A percentile compares a stretch with the other conserved stretches of the same genome.
Evolutionary conservation across 2,113 vertebrate genomes (phyloP).

Genomic region (Suricata suricatta): DNA sequence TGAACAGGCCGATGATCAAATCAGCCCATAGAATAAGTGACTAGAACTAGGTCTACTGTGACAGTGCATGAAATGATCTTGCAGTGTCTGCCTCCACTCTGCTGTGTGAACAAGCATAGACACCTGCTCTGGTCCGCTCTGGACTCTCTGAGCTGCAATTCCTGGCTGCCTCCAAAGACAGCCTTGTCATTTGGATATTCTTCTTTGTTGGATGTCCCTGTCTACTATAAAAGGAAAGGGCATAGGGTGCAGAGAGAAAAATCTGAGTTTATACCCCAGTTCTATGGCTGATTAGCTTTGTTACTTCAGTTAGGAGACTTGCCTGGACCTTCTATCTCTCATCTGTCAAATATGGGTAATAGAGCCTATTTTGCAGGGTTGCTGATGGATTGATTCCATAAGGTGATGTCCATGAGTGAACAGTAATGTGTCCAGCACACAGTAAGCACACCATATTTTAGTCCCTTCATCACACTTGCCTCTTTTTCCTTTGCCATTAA

Average conservation of each 20-base stretch:
- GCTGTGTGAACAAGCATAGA: conserved; percentile 38
- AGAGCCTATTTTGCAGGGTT: background rate
- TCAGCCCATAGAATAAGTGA: conserved; percentile 58
- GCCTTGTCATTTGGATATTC: background rate
- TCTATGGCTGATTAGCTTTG: background rate
- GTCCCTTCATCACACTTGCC: background rate
- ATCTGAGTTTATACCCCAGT: background rate
- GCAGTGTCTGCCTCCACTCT: background rate
- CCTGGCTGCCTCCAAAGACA: background rate
- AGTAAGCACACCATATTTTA: background rate
- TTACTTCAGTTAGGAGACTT: background rate
- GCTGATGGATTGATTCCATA: background rate
- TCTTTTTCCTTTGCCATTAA: background rate
- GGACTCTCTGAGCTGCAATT: background rate
- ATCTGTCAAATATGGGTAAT: background rate
- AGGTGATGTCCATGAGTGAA: background rate
- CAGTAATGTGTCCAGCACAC: background rate
- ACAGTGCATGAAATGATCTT: conserved; percentile 23
- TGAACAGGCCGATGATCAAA: conserved; percentile 48
- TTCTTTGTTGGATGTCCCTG: background rate
- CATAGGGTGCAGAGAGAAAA: background rate
- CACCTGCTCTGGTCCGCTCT: background rate
- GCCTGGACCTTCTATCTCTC: background rate
- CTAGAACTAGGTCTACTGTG: conserved; percentile 29
- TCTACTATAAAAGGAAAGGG: background rate